Conservation (phyloP, 2,888 invertebrate species). For the Caenorhabditis wallacei region DNA sequence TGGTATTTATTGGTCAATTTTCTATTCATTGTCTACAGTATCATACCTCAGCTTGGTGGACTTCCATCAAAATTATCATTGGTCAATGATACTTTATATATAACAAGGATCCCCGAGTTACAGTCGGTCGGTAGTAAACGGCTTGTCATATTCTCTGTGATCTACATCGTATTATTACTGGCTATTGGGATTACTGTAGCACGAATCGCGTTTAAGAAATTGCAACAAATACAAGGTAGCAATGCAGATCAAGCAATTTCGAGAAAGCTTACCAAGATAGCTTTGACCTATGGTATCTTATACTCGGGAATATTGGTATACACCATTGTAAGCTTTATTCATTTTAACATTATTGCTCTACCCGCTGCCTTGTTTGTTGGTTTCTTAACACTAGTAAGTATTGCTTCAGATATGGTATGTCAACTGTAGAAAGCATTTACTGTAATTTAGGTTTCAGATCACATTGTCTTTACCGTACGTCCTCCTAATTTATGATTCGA, state of each 20-base stretch:
- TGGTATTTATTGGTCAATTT: background rate
- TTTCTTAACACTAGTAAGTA: background rate
- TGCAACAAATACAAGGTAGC: background rate
- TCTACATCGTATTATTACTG: background rate
- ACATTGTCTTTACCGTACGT: background rate
- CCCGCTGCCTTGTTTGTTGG: background rate
- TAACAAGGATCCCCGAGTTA: background rate
- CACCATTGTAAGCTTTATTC: background rate
- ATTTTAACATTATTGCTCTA: background rate
- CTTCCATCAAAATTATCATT: background rate
- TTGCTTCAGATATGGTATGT: constrained; percentile 2
- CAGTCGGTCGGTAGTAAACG: background rate
- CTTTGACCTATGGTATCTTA: background rate
- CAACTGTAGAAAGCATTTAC: background rate
- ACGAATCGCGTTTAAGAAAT: background rate
- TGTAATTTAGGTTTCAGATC: background rate
- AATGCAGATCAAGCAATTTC: constrained; percentile 2
- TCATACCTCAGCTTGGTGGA: background rate
- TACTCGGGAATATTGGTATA: constrained; percentile 1
- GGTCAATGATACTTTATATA: background rate
- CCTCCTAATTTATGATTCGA: constrained; percentile 7
- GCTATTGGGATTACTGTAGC: background rate
- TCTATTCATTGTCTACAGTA: background rate
- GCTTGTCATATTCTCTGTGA: background rate
- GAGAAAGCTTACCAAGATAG: constrained; percentile 14